These are phyloP conservation scores for Cryptocephalus moraei DNA, from an alignment of 2,888 invertebrate genomes.

Conservation along the genomic window DNA sequence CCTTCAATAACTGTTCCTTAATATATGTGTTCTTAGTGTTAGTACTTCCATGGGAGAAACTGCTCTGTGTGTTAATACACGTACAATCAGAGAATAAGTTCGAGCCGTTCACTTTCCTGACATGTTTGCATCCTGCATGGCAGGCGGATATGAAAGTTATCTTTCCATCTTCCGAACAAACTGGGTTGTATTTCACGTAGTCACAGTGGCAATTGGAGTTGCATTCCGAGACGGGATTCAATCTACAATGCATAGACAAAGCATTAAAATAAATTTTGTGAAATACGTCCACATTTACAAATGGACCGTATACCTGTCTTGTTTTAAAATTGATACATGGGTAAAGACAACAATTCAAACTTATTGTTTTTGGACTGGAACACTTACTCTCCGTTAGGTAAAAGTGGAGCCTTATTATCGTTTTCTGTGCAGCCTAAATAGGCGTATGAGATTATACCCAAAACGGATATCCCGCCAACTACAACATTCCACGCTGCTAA, in stretches of 20 bases:
- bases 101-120: conserved; percentile 34
- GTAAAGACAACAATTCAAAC: too few species aligned
- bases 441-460: conserved; percentile 53
- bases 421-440: conserved; percentile 56
- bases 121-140: conserved; percentile 61
- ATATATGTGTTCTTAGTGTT: conserved; percentile 12
- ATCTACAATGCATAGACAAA: too few species aligned
- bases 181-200: conserved; percentile 62
- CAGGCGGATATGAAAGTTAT: conserved; percentile 69
- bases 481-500: conserved; percentile 61
- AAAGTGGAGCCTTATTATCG: conserved; percentile 41
- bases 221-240: conserved; percentile 37
- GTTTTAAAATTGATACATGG: too few species aligned
- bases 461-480: conserved; percentile 50
- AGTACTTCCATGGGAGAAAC: too few species aligned
- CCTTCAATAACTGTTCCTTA: conserved; percentile 18
- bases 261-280: too few species aligned
- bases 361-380: not conserved
- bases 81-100: conserved; percentile 43
- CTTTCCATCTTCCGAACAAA: conserved; percentile 52
- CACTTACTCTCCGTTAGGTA: conserved; percentile 35
- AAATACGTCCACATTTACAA: too few species aligned
- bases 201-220: conserved; percentile 58
- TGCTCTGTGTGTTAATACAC: conserved; percentile 30
- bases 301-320: too few species aligned